Evolutionary conservation across 2,888 invertebrate species (phyloP).

Genomic region (Epiblema foenella): DNA sequence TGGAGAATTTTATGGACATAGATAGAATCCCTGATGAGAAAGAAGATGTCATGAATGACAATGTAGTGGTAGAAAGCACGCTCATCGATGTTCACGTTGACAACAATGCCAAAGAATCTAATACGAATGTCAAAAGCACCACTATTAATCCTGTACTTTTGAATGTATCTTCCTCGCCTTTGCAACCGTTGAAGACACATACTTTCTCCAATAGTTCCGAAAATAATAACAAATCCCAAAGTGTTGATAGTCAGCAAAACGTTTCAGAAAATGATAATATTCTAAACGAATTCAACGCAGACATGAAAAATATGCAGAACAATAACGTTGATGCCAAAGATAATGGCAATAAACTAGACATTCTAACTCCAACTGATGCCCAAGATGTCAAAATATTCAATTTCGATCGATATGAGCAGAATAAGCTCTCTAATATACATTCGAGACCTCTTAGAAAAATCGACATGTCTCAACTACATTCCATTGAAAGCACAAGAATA

Average conservation of each 20-base stretch:
- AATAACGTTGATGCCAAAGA: constrained; percentile 57
- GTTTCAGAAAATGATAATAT: constrained; percentile 72
- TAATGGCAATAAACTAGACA: constrained; percentile 55
- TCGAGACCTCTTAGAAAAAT: constrained; percentile 74
- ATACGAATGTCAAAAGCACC: constrained; percentile 60
- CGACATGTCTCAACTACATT: constrained; percentile 78
- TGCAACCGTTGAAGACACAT: constrained; percentile 80
- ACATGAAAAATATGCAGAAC: constrained; percentile 61
- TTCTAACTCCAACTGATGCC: constrained; percentile 62
- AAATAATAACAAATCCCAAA: constrained; percentile 74
- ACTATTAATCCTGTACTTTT: constrained; percentile 75
- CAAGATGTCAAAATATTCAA: constrained; percentile 81
- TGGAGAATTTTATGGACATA: constrained; percentile 72
- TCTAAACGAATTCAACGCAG: constrained; percentile 70
- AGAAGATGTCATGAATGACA: constrained; percentile 65
- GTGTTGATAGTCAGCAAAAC: constrained; percentile 69
- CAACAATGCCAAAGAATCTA: constrained; percentile 72
- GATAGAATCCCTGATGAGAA: constrained; percentile 64
- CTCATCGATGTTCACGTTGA: constrained; percentile 79
- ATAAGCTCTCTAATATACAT: constrained; percentile 68
- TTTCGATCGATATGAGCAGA: constrained; percentile 82
- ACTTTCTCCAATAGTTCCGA: constrained; percentile 76
- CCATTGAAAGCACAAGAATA: constrained; percentile 78
- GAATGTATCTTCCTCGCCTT: constrained; percentile 78
- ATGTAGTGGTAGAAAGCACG: constrained; percentile 75